Evolutionary conservation across 92 coral and sea anemone genomes (phyloP).

Genomic region (Epizoanthus ramosus): DNA sequence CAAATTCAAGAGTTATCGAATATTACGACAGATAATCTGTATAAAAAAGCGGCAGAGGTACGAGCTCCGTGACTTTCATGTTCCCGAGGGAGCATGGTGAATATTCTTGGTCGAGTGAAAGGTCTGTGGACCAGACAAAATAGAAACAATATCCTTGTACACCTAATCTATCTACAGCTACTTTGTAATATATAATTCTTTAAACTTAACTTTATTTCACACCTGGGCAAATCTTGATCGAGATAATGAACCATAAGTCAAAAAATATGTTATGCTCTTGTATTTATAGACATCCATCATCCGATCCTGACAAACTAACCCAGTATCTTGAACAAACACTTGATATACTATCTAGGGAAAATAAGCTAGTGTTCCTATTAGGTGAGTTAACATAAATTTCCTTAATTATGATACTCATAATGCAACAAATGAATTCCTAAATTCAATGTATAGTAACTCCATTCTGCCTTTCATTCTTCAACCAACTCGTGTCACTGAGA

Average conservation of each 20-base stretch:
- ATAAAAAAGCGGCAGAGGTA: too few species aligned
- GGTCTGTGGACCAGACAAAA: too few species aligned
- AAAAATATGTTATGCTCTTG: conserved; percentile 35
- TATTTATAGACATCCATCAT: conserved; percentile 48
- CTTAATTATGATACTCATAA: conserved; percentile 34
- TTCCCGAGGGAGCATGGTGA: too few species aligned
- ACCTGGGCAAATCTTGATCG: conserved; percentile 52
- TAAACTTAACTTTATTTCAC: too few species aligned
- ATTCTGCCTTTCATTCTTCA: conserved; percentile 35
- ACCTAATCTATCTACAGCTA: too few species aligned
- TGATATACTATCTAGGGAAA: conserved; percentile 38
- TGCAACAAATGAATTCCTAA: conserved; percentile 25
- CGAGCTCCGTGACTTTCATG: too few species aligned
- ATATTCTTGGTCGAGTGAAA: too few species aligned
- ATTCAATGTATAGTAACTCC: conserved; percentile 27
- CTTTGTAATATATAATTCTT: too few species aligned
- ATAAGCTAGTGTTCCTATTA: conserved; percentile 30
- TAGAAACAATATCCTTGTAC: too few species aligned
- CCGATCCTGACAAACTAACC: conserved; percentile 27
- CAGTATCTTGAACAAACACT: conserved; percentile 34
- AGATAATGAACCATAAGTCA: conserved; percentile 23
- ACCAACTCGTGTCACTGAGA: conserved; percentile 46
- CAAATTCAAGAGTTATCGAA: too few species aligned
- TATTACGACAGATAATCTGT: too few species aligned
- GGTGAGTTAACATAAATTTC: conserved; percentile 16